Base-by-base conservation (phyloP, 2,888 invertebrate genomes). In the Isoperla grammatica region DNA sequence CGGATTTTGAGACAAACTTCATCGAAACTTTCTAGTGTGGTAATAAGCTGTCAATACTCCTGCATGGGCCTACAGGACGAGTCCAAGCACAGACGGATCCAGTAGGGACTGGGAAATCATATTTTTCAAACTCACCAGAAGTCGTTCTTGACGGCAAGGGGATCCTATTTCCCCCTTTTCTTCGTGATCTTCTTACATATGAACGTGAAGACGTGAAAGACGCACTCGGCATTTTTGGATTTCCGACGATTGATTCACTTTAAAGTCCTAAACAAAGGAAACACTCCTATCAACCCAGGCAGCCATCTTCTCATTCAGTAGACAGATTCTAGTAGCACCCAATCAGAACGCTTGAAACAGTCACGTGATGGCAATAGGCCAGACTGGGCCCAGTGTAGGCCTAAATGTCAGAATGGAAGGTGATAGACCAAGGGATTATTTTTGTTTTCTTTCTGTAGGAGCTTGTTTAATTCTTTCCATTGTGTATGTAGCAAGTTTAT, bases 191-290 rank as follows among this genome's bases (percentile, higher is more conserved):
- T 78, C 92, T 86, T 74, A 90, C 88, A 81, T 90, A 91, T 79
- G 90, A 89, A 82, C 91, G 87, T 78, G 90, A 89, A 79, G 91
- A 90, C 76, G 90, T 90, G 80, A 92, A 91, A 77, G 92, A 92
- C 81, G 92, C 92, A 84, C 92, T 92, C 83, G 92, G 93, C 93
- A 93, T 90, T 80, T 85, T 88, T 57, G 49, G 57, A 57, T 61
- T 61, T 63, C 59, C 59, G 57, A 46, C 54, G 29, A 57, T 59
- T 59, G 61, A 56, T 53, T 43, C 56, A 37, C 46, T 48, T 59
- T 56, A 71, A 73, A 71, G 71, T 71, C 72, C 83, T 85, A 87
- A 86, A 87, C 87, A 87, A 87, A 87, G 87, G 83, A 87, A 83
- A 84, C 83, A 85, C 82, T 82, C 82, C 83, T 84, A 85, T 83